A percentile compares a stretch with the other conserved stretches of the same genome.
phyloP scores from a whole-genome alignment of 2,888 invertebrate genomes.

The Lochmaea crataegi region DNA sequence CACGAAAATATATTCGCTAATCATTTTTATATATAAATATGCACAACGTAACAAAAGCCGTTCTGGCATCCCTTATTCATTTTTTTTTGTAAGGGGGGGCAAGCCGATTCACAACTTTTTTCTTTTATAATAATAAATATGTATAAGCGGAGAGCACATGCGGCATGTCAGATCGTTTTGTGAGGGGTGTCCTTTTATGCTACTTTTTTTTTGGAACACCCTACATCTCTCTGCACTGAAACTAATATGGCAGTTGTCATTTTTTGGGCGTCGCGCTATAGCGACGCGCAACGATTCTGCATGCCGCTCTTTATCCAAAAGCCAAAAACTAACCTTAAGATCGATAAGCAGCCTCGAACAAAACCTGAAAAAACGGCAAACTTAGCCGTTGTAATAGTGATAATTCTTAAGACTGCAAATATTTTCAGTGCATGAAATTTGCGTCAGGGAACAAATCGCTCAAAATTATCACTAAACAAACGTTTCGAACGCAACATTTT shows the following conservation, averaged over 20 bases:
- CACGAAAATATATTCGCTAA: constrained; percentile 34
- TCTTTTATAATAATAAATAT: constrained; percentile 38
- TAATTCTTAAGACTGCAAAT: not conserved
- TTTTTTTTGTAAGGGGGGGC: constrained; percentile 3
- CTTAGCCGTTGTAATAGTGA: too few species aligned
- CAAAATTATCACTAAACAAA: not conserved
- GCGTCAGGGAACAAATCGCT: not conserved
- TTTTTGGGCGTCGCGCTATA: constrained; percentile 34
- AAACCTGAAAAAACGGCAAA: not conserved
- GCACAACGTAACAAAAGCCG: constrained; percentile 42
- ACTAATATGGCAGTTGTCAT: constrained; percentile 62
- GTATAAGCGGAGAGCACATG: constrained; percentile 34
- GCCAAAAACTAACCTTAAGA: constrained; percentile 35
- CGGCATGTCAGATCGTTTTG: constrained; percentile 44
- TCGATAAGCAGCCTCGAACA: not conserved
- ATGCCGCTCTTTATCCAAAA: constrained; percentile 41
- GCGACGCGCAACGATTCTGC: constrained; percentile 37
- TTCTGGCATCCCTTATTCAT: constrained; percentile 7
- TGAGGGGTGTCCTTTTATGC: constrained; percentile 19
- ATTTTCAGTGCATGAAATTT: not conserved
- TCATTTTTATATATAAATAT: constrained; percentile 39
- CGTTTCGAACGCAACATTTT: constrained; percentile 2
- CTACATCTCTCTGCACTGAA: constrained; percentile 59
- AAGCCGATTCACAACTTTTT: constrained; percentile 22
- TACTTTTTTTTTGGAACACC: constrained; percentile 15